Conservation (phyloP, 2,113 vertebrate species). For the Elephas maximus region DNA sequence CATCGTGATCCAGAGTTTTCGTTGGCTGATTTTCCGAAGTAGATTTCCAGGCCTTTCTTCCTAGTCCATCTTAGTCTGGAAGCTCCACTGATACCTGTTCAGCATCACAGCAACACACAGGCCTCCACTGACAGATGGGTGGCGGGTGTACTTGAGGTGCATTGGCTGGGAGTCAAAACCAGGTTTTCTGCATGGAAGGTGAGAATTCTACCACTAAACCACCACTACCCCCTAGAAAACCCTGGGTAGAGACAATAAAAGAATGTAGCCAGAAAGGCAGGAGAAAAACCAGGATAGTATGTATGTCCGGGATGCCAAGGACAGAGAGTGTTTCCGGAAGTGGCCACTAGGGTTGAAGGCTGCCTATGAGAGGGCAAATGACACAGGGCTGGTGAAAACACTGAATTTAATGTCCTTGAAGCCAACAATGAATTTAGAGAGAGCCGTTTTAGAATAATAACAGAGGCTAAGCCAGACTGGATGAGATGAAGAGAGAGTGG, state of each 20-base stretch:
- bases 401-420: background rate
- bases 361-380: background rate
- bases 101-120: background rate
- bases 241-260: background rate
- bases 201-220: no score
- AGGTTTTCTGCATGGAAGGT: no score
- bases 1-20: background rate
- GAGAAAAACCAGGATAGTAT: background rate
- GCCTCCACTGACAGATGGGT: no score
- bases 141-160: no score
- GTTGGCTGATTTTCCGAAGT: background rate
- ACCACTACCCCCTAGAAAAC: no score
- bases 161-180: no score
- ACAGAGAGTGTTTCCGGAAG: background rate
- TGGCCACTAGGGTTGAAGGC: background rate
- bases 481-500: background rate
- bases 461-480: background rate
- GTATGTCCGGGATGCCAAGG: background rate
- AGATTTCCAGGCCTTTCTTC: background rate
- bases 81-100: background rate
- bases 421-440: background rate
- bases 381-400: background rate
- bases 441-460: background rate
- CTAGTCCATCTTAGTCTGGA: background rate
- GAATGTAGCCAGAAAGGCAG: background rate